Evolutionary conservation across 2,113 vertebrate genomes (phyloP), one percentile per base, ranked within the genome.

Genomic region (Anseranas semipalmata): DNA sequence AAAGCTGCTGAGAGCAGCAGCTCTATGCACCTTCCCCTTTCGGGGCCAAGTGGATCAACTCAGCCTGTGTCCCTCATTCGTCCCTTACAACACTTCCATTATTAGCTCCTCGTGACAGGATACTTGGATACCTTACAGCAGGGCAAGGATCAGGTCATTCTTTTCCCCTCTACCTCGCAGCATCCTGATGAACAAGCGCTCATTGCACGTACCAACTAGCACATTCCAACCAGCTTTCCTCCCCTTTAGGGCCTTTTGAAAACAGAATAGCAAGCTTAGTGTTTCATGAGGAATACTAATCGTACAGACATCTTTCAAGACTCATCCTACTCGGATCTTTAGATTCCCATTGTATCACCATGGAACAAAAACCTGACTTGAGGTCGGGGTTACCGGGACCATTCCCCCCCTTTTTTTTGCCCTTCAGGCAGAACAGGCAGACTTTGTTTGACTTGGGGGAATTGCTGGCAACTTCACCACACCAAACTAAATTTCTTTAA

Each of bases 91-190:
- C 10, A n/a, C 10, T 65, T n/a, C 19, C 60, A 37, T 30, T 63
- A 10, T 68, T 37, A 75, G 73, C 3, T 56, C 56, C 28, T 52
- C 0, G 1, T 37, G n/a, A 75, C 16, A 1, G 0, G 53, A 48
- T 22, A 46, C 9, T 9, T 3, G 37, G 62, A 43, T 21, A 59
- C 16, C 22, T 32, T 32, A 22, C 37, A 67, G 58, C 56, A 80
- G 37, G 25, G 14, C 2, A 6, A 33, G 30, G 10, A 76, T 73
- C 35, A 46, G 73, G 56, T 4, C 4, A 1, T 60, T 35, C 25
- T 12, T 13, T 78, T 43, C 66, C 71, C 50, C 35, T 66, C 24
- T 6, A 35, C 35, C 28, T 41, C 17, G 12, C 19, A 35, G 72
- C 59, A 76, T 7, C 48, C 58, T 1, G 1, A 80, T 17, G 13